These are phyloP conservation scores for Amphimallon solstitiale DNA, from an alignment of 2,888 invertebrate genomes.

Conservation along the genomic window DNA sequence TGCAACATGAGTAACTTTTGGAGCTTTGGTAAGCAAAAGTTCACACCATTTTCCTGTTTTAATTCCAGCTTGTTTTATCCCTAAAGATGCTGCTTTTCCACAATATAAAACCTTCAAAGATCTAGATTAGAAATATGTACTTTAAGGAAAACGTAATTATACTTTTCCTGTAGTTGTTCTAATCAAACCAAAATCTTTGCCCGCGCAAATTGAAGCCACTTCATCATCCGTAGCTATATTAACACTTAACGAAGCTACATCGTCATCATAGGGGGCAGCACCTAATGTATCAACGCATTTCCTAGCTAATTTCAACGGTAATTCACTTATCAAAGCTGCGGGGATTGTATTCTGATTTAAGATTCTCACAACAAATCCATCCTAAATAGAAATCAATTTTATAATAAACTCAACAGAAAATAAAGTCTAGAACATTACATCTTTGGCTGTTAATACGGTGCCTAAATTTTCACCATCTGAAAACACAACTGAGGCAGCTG, in stretches of 20 bases:
- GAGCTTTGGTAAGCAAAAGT: slow-evolving; percentile 74
- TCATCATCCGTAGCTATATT: slow-evolving; percentile 75
- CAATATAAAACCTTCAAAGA: slow-evolving; percentile 77
- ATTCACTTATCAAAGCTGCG: slow-evolving; percentile 69
- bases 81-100: slow-evolving; percentile 87
- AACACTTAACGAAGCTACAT: slow-evolving; percentile 61
- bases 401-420: neutral
- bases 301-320: slow-evolving; percentile 80
- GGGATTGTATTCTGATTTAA: slow-evolving; percentile 72
- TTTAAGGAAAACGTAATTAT: slow-evolving; percentile 39
- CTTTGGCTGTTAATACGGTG: slow-evolving; percentile 81
- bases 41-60: slow-evolving; percentile 71
- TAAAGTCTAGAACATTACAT: slow-evolving; percentile 67
- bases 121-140: neutral
- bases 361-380: slow-evolving; percentile 82
- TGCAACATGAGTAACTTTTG: slow-evolving; percentile 80
- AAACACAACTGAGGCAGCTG: slow-evolving; percentile 70
- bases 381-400: slow-evolving; percentile 64
- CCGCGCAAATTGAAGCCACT: slow-evolving; percentile 78
- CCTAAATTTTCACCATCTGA: slow-evolving; percentile 84
- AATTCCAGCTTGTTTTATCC: slow-evolving; percentile 76
- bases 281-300: slow-evolving; percentile 84
- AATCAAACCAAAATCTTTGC: slow-evolving; percentile 90
- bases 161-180: slow-evolving; percentile 88
- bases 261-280: slow-evolving; percentile 77